Base-by-base conservation (phyloP, 1,140 invertebrate genomes). In the Procambarus clarkii region DNA sequence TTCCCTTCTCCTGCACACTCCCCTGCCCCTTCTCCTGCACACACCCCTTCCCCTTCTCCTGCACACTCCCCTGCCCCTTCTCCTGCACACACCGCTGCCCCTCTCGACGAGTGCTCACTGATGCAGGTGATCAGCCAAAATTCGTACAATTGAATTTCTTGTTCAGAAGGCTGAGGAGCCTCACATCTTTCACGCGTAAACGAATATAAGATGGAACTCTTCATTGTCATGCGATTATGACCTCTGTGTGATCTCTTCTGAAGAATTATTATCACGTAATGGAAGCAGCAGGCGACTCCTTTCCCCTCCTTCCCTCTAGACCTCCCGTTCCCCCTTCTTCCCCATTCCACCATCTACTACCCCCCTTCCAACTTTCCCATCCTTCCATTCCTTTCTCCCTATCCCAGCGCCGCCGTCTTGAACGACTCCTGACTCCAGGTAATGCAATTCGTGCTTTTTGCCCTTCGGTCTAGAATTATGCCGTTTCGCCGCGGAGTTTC, bases 91-190 rank as follows among this genome's bases (percentile, higher is more conserved):
- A 34, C 8, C 69, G 0, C 2, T 11, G 3, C 69, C 21, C 7
- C 24, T n/a, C 24, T 34, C 69, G 3, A 4, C n/a, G n/a, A 34
- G 4, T 74, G 21, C 21, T 74, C 69, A 74, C 69, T 74, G 69
- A 74, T 1, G 21, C 69, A 74, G 34, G 21, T 34, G 69, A 74
- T 74, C 69, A 74, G 3, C 69, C 69, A 74, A 0, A 74, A 74
- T 2, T n/a, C 21, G n/a, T 74, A 74, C 69, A 74, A 74, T 74
- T 74, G 69, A 74, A 74, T 74, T 74, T 74, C 69, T 74, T 74
- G n/a, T 34, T 74, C 69, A 34, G 15, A 74, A 74, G 69, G 8
- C n/a, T 21, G 69, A 34, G 69, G 11, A 74, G 7, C 69, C 69
- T 74, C n/a, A 74, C 69, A 34, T 74, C 69, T 34, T 74, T 34